Base-by-base conservation (phyloP, 2,888 invertebrate genomes). In the Caenorhabditis sp. region DNA sequence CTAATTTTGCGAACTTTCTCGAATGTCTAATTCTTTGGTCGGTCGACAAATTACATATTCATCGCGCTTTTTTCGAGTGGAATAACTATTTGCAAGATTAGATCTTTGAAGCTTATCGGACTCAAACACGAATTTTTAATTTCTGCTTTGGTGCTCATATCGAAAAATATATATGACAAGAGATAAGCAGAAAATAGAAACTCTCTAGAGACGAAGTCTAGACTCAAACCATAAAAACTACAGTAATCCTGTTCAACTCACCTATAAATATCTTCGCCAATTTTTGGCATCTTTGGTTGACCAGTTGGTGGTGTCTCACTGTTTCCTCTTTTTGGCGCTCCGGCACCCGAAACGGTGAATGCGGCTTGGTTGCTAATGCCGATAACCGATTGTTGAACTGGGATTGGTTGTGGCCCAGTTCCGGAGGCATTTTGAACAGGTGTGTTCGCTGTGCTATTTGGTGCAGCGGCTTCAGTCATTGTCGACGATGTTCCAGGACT, bases 401-500 rank as follows among this genome's bases (percentile, higher is more conserved):
- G n/a, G 31, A 21, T 25, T 23, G 26, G 20, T 10, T 20, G 27
- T 25, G 62, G 27, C 23, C 3, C 36, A n/a, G 53, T 1, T 20
- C 5, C 21, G 8, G 14, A 50, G 0, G 59, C 20, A 1, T 25
- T 21, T 38, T 61, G 38, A 1, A 59, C 25, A 8, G 59, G 25
- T 3, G 14, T 53, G 10, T 20, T 53, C 14, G 53, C 26, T 31
- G 52, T 36, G 20, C 43, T 27, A 27, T 3, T 50, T 52, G 58
- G 5, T 31, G 23, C 8, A n/a, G 61, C 43, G 20, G 50, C 23
- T 26, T 31, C 26, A 12, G 38, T 10, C 27, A 52, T 26, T 36
- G 53, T 38, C 17, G 62, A 54, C 26, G 68, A 38, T 2, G 61
- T 60, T 36, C 73, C 73, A 5, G 73, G 73, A n/a, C 68, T 68